Evolutionary conservation across 2,113 vertebrate genomes (phyloP).

Genomic region (Crypturellus undulatus): DNA sequence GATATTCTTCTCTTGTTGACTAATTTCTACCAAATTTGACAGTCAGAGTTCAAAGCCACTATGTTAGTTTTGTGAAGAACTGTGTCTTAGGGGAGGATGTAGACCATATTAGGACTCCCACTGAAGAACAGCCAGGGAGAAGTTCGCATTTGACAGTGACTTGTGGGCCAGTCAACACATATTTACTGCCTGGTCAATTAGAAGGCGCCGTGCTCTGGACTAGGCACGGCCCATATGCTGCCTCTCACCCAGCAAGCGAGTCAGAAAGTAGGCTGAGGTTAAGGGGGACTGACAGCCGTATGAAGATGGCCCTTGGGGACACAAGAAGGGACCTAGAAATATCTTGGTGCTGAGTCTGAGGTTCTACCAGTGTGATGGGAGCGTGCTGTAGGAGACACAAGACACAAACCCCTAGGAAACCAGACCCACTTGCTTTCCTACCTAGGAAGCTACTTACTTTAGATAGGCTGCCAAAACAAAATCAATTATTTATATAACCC

Average conservation of each 20-base stretch:
- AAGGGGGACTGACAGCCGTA: not conserved
- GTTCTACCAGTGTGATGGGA: not conserved
- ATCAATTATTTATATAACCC: not conserved
- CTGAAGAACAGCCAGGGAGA: not conserved
- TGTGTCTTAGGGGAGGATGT: fast-evolving
- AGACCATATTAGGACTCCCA: not conserved
- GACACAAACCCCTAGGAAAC: not conserved
- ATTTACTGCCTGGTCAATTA: not conserved
- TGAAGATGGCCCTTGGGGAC: not conserved
- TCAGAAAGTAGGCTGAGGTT: not conserved
- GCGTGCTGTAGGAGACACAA: not conserved
- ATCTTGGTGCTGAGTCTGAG: not conserved
- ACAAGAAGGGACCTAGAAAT: not conserved
- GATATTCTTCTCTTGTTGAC: not conserved
- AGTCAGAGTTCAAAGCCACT: slow-evolving; percentile 15
- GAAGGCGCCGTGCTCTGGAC: fast-evolving
- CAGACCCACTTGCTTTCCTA: not conserved
- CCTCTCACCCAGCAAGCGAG: not conserved
- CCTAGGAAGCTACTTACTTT: not conserved
- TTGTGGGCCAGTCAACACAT: not conserved
- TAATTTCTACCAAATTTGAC: slow-evolving; percentile 18
- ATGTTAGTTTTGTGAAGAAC: not conserved
- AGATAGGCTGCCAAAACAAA: not conserved
- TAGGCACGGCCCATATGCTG: not conserved
- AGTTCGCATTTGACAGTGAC: not conserved